A percentile compares a stretch with the other conserved stretches of the same genome.
phyloP scores from a whole-genome alignment of 2,797 vertebrate genomes.

The Morus bassanus region DNA sequence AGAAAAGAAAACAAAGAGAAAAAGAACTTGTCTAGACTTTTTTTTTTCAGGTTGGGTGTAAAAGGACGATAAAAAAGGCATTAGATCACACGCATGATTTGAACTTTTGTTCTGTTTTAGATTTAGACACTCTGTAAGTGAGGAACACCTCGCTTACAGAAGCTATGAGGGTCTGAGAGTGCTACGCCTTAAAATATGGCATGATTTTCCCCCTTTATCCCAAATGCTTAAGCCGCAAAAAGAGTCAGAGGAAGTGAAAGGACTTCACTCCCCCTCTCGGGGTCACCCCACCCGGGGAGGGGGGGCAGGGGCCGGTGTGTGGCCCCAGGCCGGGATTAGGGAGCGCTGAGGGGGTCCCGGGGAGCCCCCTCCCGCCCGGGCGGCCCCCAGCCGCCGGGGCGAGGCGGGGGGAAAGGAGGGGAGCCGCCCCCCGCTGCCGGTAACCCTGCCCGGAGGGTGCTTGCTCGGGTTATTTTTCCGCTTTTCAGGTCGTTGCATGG shows the following conservation, averaged over 20 bases:
- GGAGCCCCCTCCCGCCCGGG: no score
- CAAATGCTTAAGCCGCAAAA: not conserved
- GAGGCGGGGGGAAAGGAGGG: no score
- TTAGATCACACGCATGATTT: no score
- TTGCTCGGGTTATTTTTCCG: not conserved
- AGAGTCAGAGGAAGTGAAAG: not conserved
- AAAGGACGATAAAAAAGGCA: not conserved
- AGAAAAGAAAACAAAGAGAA: not conserved
- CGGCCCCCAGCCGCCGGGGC: not conserved
- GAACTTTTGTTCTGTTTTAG: not conserved
- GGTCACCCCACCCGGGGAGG: no score
- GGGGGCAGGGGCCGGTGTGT: not conserved
- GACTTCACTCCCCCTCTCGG: no score
- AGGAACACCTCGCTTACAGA: not conserved
- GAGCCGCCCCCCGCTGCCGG: no score
- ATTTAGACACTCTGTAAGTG: no score
- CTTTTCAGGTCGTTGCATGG: not conserved
- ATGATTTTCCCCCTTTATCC: not conserved
- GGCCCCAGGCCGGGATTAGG: not conserved
- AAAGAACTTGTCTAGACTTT: not conserved
- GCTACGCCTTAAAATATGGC: not conserved
- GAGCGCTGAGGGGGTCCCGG: not conserved
- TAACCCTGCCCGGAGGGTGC: rapidly evolving
- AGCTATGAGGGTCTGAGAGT: not conserved
- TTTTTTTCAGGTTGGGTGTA: not conserved